phyloP scores from a whole-genome alignment of 2,888 invertebrate species.

The Thumatha senex region DNA sequence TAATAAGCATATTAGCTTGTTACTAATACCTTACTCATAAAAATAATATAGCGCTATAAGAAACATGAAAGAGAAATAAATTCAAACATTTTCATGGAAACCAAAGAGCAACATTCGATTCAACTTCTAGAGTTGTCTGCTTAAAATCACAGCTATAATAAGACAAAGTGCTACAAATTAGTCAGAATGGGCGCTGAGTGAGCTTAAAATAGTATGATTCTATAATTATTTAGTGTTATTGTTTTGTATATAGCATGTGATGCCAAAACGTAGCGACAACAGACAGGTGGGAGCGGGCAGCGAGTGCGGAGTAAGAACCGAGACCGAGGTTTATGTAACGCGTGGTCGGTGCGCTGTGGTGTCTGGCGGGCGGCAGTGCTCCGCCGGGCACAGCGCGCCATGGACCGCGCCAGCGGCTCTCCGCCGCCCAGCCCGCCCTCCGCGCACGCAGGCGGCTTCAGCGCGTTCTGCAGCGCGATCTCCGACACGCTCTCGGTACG shows the following conservation, averaged over 20 bases:
- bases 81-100: slow-evolving; percentile 11
- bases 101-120: slow-evolving; percentile 14
- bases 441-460: slow-evolving; percentile 67
- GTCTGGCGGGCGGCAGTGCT: slow-evolving; percentile 49
- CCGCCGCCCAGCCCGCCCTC: slow-evolving; percentile 57
- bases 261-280: slow-evolving; percentile 77
- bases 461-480: slow-evolving; percentile 80
- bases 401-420: slow-evolving; percentile 68
- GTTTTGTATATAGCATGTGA: slow-evolving; percentile 69
- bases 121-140: slow-evolving; percentile 18
- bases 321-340: slow-evolving; percentile 66
- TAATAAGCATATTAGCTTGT: slow-evolving; percentile 17
- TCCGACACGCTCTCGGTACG: slow-evolving; percentile 80
- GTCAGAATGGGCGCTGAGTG: slow-evolving; percentile 56
- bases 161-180: slow-evolving; percentile 60
- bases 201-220: slow-evolving; percentile 68
- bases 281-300: slow-evolving; percentile 77
- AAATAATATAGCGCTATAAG: background rate
- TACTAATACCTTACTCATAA: too few species aligned
- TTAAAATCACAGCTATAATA: slow-evolving; percentile 40
- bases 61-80: slow-evolving; percentile 1
- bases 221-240: slow-evolving; percentile 81
- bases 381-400: slow-evolving; percentile 57
- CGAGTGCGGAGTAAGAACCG: slow-evolving; percentile 34
- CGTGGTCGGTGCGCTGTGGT: slow-evolving; percentile 53